Evolutionary conservation across 1,140 invertebrate species (phyloP), one percentile per base, ranked within the genome.

Genomic region (Drosophila melanica): DNA sequence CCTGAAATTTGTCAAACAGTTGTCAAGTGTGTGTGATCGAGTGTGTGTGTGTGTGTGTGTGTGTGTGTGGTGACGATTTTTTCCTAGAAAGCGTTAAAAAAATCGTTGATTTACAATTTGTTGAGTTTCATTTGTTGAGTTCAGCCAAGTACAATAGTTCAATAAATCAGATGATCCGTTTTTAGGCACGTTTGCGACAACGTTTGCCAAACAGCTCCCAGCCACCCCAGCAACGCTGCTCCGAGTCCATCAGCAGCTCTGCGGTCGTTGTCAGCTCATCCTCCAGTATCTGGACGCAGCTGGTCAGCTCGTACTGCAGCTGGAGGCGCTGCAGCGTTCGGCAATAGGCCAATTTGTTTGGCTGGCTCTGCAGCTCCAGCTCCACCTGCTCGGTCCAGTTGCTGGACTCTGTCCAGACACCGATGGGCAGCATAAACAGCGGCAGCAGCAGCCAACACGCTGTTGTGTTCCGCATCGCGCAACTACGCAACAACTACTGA

Each of bases 301-400:
- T 45, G n/a, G 54, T 48, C 10, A 23, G 30, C 3, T 68, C 70
- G 4, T 42, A 50, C 3, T 48, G 20, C 6, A 64, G 65, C n/a
- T 51, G 50, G 14, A 57, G 14, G 12, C 39, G 63, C 33, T 77
- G 66, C n/a, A 81, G 48, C 33, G 41, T n/a, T 0, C 64, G 72
- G 39, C 81, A 85, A 44, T 75, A 85, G 75, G 67, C 70, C 51
- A 75, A 33, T 55, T 68, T 86, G 33, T 85, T 70, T 16, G 51
- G 20, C 14, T 71, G 65, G 4, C 47, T 23, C 30, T 55, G 44
- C 9, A 84, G 33, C 33, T 77, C 65, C 35, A 74, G 8, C 9
- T 70, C 58, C 12, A 75, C 63, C 48, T 68, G 42, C 3, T 48
- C 12, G 9, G 8, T 27, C 50, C 51, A 75, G n/a, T 68, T 54